Conservation (phyloP, 2,888 invertebrate species). For the Griposia aprilina region DNA sequence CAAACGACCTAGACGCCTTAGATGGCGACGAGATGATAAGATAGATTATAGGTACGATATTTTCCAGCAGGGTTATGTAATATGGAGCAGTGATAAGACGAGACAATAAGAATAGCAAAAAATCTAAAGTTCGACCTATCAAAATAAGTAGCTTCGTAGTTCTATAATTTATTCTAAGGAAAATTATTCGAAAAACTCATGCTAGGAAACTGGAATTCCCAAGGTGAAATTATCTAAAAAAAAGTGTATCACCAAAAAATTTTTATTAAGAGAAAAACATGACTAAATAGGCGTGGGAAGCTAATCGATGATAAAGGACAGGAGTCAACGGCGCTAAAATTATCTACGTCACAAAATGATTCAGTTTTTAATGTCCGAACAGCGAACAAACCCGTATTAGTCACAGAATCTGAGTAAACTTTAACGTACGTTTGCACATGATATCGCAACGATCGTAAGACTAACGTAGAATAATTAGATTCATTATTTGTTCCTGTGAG, state of each 20-base stretch:
- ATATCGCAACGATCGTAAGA: slow-evolving; percentile 51
- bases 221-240: background rate
- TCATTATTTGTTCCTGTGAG: slow-evolving; percentile 51
- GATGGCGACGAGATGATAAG: slow-evolving; percentile 20
- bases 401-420: slow-evolving; percentile 46
- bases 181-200: slow-evolving; percentile 5
- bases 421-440: slow-evolving; percentile 47
- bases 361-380: slow-evolving; percentile 44
- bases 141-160: no score
- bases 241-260: slow-evolving; percentile 20
- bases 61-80: background rate
- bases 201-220: slow-evolving; percentile 13
- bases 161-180: slow-evolving; percentile 20
- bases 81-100: background rate
- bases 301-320: slow-evolving; percentile 18
- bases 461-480: slow-evolving; percentile 59
- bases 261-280: background rate
- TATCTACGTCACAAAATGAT: slow-evolving; percentile 55
- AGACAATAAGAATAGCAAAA: background rate
- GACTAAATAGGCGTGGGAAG: slow-evolving; percentile 53
- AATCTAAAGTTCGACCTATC: no score
- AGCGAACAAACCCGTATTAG: slow-evolving; percentile 48
- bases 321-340: slow-evolving; percentile 17
- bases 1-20: slow-evolving; percentile 12
- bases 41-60: no score